Percentiles rank a stretch among this genome's conserved stretches.
phyloP scores from a whole-genome alignment of 2,888 invertebrate species.

The Cephus runcator region DNA sequence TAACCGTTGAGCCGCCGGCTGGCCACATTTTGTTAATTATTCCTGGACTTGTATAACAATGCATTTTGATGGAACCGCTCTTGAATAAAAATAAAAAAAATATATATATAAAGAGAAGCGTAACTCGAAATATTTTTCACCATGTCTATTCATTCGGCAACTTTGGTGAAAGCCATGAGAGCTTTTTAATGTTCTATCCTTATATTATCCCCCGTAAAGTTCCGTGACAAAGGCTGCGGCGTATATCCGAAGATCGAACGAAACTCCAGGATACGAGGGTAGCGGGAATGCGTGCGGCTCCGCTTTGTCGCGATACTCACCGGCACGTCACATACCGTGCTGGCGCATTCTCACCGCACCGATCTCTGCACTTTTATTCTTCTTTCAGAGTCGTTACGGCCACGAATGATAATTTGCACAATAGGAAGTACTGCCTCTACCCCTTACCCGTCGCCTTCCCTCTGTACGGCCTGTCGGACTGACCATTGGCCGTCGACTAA shows the following conservation, averaged over 20 bases:
- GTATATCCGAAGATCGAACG: not conserved
- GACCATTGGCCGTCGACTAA: not conserved
- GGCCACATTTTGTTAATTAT: conserved; percentile 35
- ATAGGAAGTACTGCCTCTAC: not conserved
- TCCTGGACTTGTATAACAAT: conserved; percentile 9
- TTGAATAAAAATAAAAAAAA: not conserved
- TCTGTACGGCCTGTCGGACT: not conserved
- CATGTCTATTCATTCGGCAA: not conserved
- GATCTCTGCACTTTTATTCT: conserved; percentile 1
- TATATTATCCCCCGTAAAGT: not conserved
- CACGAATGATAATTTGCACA: not conserved
- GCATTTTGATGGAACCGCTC: not conserved
- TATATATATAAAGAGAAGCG: not conserved
- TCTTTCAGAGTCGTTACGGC: not conserved
- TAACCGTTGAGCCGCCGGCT: conserved; percentile 24
- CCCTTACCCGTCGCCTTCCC: not conserved
- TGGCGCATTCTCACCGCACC: conserved; percentile 23
- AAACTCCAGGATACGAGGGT: not conserved
- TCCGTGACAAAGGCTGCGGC: not conserved
- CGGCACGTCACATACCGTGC: conserved; percentile 36
- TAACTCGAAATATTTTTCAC: not conserved
- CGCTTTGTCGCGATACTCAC: conserved; percentile 35
- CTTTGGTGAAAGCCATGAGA: not conserved
- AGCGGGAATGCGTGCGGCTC: conserved; percentile 42
- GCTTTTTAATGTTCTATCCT: not conserved